Base-by-base conservation (phyloP, 2,113 vertebrate species). In the Gila orcuttii region DNA sequence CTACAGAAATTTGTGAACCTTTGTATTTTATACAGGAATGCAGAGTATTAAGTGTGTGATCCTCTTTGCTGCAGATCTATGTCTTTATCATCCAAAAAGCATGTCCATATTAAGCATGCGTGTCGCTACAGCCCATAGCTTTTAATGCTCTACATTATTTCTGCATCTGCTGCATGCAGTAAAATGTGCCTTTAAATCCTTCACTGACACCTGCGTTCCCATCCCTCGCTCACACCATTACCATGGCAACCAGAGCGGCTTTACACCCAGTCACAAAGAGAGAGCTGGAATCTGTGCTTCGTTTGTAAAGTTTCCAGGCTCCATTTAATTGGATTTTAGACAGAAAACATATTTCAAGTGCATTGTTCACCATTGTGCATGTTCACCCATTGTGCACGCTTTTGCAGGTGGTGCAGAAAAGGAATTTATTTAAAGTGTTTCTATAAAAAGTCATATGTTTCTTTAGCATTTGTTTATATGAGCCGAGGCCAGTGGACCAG, bases 141-240 rank as follows among this genome's bases (percentile, higher is more conserved):
- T 36, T 83, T 86, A 83, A 86, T 83, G 79, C 21, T 36, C n/a
- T 10, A 82, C 45, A 83, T 76, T 86, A 86, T 86, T 86, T 77
- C 71, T 86, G 71, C 57, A 77, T 86, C 85, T 86, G 85, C 85
- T 86, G 71, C 59, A 76, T 68, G 79, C 71, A 68, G 79, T 86
- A 83, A 86, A 82, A 57, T 57, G 45, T 75, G 45, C 10, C 74
- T 82, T 86, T 82, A 86, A 82, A 76, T 86, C 79, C 71, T 82
- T 52, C 62, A 66, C 59, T 82, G 79, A 86, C 79, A 86, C 80
- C 71, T 36, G 59, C 28, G 12, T 68, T 52, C 79, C 31, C 59
- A 31, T 77, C 85, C 59, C 71, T 75, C 33, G 36, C 62, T 36
- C 85, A 66, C 59, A 75, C 21, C 19, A 68, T 86, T 86, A 68